Evolutionary conservation across 2,113 vertebrate genomes (phyloP).

Genomic region (Tiliqua scincoides): DNA sequence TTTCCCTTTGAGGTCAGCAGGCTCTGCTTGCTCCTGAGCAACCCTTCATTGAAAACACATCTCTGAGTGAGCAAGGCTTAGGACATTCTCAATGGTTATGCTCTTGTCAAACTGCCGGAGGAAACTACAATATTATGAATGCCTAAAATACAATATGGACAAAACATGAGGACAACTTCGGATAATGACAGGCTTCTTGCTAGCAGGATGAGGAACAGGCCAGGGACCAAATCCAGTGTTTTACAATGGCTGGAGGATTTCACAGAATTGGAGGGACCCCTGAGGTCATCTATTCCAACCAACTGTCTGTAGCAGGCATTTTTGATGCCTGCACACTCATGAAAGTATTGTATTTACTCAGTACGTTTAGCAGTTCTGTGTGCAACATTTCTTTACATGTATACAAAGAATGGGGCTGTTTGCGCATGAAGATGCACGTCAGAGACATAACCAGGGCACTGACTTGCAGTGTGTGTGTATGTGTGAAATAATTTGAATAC

Average conservation of each 20-base stretch:
- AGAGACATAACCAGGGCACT: not conserved
- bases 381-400: not conserved
- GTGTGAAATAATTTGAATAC: not conserved
- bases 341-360: not conserved
- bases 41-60: slow-evolving; percentile 27
- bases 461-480: not conserved
- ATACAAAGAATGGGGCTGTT: not conserved
- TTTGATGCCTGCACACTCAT: no score
- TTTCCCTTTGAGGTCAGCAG: not conserved
- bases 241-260: not conserved
- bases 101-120: not conserved
- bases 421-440: not conserved
- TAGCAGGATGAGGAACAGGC: not conserved
- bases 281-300: no score
- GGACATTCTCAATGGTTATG: slow-evolving; percentile 22
- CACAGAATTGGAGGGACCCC: no score
- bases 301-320: no score
- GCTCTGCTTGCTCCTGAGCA: slow-evolving; percentile 27
- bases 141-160: slow-evolving; percentile 40
- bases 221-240: not conserved
- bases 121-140: slow-evolving; percentile 15
- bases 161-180: not conserved
- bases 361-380: slow-evolving; percentile 2
- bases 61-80: not conserved
- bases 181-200: not conserved